Evolutionary conservation across 92 coral and sea anemone species (phyloP).

Genomic region (Zoanthus gigantus): DNA sequence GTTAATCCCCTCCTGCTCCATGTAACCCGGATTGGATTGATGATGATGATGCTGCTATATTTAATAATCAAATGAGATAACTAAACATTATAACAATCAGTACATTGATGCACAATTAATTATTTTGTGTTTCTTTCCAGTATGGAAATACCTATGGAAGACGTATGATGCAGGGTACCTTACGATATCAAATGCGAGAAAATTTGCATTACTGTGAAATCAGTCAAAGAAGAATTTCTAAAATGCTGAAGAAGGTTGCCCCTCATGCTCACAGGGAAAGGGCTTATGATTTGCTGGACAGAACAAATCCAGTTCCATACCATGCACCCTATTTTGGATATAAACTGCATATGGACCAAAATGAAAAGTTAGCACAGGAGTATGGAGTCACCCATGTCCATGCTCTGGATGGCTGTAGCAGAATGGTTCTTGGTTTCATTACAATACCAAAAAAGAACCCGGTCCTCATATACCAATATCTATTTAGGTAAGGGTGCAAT

Average conservation of each 20-base stretch:
- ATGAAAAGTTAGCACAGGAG: slow-evolving; percentile 13
- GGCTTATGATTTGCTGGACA: slow-evolving; percentile 46
- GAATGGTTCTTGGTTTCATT: slow-evolving; percentile 45
- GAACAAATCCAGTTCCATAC: slow-evolving; percentile 31
- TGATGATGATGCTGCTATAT: too few species aligned
- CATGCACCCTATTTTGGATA: slow-evolving; percentile 29
- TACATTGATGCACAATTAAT: too few species aligned
- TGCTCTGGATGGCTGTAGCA: slow-evolving; percentile 12
- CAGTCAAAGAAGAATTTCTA: slow-evolving; percentile 48
- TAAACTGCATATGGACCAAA: slow-evolving; percentile 19
- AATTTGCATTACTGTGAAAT: neutral
- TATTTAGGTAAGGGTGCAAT: too few species aligned
- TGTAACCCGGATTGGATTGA: too few species aligned
- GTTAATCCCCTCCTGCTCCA: too few species aligned
- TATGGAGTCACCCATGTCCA: slow-evolving; percentile 12
- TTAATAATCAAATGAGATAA: too few species aligned
- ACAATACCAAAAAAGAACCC: slow-evolving; percentile 59
- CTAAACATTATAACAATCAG: too few species aligned
- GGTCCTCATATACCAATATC: slow-evolving; percentile 45
- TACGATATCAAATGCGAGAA: slow-evolving; percentile 34
- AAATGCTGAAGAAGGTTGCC: slow-evolving; percentile 36
- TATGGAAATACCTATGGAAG: slow-evolving; percentile 54
- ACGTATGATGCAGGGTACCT: slow-evolving; percentile 56
- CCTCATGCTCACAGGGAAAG: slow-evolving; percentile 45
- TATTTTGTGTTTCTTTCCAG: slow-evolving; percentile 27